Evolutionary conservation across 2,888 invertebrate genomes (phyloP).

Genomic region (Masnerella sp.): DNA sequence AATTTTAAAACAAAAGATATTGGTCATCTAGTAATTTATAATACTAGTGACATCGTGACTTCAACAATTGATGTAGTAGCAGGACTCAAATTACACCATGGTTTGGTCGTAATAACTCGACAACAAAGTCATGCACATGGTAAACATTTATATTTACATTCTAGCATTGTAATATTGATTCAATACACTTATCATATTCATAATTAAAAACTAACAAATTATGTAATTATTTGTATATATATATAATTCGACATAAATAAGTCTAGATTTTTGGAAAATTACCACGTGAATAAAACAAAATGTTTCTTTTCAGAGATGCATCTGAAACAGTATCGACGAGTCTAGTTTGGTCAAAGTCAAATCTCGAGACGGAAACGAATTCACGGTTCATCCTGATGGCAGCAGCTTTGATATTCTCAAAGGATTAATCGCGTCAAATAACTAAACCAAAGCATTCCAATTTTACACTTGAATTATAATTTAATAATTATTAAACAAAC

Average conservation of each 20-base stretch:
- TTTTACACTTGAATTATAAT: too few relatives aligned
- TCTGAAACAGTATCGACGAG: slow-evolving; percentile 89
- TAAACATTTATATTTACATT: too few relatives aligned
- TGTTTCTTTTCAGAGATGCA: slow-evolving; percentile 81
- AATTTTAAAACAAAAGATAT: slow-evolving; percentile 85
- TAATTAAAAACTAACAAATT: too few relatives aligned
- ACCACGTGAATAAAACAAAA: too few relatives aligned
- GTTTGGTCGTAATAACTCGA: slow-evolving; percentile 88
- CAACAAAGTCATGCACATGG: slow-evolving; percentile 86
- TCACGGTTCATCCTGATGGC: slow-evolving; percentile 94
- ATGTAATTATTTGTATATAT: slow-evolving; percentile 76
- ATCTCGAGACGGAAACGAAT: slow-evolving; percentile 80
- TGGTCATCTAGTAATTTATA: slow-evolving; percentile 91
- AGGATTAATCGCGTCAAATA: slow-evolving; percentile 89
- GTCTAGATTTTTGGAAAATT: too few relatives aligned
- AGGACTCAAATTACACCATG: slow-evolving; percentile 82
- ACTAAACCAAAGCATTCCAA: slow-evolving; percentile 12
- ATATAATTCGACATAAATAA: too few relatives aligned
- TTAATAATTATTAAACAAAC: too few relatives aligned
- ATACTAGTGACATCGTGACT: slow-evolving; percentile 86
- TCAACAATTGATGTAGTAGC: slow-evolving; percentile 86
- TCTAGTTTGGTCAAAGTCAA: slow-evolving; percentile 91
- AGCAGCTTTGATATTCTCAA: slow-evolving; percentile 97
- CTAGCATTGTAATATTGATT: too few relatives aligned
- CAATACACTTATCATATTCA: too few relatives aligned